A percentile compares a stretch with the other conserved stretches of the same genome.
Conservation (phyloP, 2,888 invertebrate genomes). For the Thumatha senex region DNA sequence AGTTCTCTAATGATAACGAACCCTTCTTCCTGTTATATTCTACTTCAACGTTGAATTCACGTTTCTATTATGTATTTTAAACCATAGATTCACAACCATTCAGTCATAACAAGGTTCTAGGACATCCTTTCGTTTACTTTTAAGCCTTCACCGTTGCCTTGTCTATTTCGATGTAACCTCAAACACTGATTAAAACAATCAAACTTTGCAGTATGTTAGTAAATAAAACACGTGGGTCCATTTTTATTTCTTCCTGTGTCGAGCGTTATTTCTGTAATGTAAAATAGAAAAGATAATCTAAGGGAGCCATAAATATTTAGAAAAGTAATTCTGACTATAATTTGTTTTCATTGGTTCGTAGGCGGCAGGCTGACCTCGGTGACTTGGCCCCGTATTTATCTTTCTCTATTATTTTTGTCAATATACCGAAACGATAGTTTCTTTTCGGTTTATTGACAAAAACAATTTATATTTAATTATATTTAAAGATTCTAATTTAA, state of each 20-base stretch:
- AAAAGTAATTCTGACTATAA: conserved; percentile 20
- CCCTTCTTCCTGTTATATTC: too few species aligned
- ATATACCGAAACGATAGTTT: conserved; percentile 16
- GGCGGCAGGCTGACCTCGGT: conserved; percentile 20
- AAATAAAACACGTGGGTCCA: conserved; percentile 14
- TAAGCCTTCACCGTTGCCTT: conserved; percentile 32
- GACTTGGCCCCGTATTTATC: conserved; percentile 10
- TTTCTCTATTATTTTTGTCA: conserved; percentile 9
- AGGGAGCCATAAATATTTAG: conserved; percentile 22
- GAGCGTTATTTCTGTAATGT: conserved; percentile 13
- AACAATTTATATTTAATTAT: conserved; percentile 20
- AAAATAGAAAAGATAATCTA: conserved; percentile 4
- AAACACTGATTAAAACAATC: conserved; percentile 36
- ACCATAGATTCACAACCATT: conserved; percentile 5
- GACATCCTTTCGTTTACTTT: conserved; percentile 39
- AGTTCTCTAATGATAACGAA: too few species aligned
- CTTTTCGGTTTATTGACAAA: too few species aligned
- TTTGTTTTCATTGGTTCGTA: conserved; percentile 27
- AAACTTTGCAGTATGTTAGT: conserved; percentile 19
- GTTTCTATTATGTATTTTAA: conserved; percentile 28
- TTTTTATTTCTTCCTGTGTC: conserved; percentile 24
- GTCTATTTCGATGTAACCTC: conserved; percentile 14
- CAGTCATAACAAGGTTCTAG: conserved; percentile 34
- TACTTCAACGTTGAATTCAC: background rate
- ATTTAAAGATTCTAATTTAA: conserved; percentile 14